Conservation (phyloP, 2,888 invertebrate genomes). For the Sinotaia quadrata region DNA sequence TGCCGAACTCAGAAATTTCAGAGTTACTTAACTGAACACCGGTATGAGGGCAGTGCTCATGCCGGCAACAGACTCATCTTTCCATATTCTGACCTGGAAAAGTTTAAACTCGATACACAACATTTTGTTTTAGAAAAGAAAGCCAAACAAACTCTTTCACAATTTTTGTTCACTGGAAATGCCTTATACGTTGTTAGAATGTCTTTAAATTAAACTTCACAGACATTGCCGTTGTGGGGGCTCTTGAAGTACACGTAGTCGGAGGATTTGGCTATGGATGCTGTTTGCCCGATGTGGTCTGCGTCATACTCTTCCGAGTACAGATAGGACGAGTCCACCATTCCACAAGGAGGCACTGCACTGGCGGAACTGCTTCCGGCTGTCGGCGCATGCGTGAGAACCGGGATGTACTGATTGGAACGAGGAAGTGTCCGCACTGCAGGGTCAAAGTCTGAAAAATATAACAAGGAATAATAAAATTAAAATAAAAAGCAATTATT, state of each 20-base stretch:
- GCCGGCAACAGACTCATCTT: too few species aligned
- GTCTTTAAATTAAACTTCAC: conserved; percentile 1
- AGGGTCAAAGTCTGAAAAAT: conserved; percentile 13
- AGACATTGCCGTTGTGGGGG: conserved; percentile 31
- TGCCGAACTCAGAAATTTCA: too few species aligned
- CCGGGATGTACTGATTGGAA: conserved; percentile 11
- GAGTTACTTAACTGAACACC: too few species aligned
- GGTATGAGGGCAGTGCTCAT: too few species aligned
- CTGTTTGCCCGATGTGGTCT: conserved; percentile 34
- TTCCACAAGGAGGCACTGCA: not conserved
- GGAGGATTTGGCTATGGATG: conserved; percentile 35
- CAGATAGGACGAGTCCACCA: conserved; percentile 12
- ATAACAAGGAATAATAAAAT: not conserved
- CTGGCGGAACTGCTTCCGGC: not conserved
- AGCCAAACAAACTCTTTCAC: too few species aligned
- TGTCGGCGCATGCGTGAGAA: conserved; percentile 18
- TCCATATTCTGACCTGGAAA: too few species aligned
- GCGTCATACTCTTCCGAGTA: conserved; percentile 37
- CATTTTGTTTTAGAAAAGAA: too few species aligned
- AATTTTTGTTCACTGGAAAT: too few species aligned
- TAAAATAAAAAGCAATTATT: too few species aligned
- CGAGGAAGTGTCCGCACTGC: not conserved
- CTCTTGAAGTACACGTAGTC: conserved; percentile 39
- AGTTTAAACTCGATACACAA: too few species aligned
- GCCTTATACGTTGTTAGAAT: too few species aligned